Evolutionary conservation across 2,113 vertebrate species (phyloP).

Genomic region (Hemiscyllium ocellatum): DNA sequence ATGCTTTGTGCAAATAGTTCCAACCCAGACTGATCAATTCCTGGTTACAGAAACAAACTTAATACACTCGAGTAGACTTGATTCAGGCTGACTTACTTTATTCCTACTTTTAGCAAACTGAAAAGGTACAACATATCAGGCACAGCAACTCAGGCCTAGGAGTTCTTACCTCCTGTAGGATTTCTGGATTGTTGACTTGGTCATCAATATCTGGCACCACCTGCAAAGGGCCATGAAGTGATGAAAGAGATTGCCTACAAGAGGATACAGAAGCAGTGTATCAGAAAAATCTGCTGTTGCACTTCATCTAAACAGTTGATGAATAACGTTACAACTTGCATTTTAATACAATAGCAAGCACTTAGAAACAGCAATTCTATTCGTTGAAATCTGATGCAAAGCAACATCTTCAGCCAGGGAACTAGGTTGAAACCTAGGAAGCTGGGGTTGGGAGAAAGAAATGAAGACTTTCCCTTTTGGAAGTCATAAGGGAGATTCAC

Average conservation of each 20-base stretch:
- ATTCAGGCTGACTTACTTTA: not conserved
- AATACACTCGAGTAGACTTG: not conserved
- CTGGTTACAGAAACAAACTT: not conserved
- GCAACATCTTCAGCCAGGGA: not conserved
- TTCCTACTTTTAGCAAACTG: not conserved
- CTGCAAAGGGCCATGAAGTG: constrained; percentile 87
- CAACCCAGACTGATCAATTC: not conserved
- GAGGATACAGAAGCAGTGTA: not conserved
- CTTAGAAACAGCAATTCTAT: not conserved
- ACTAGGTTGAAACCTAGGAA: not conserved
- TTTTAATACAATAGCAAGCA: not conserved
- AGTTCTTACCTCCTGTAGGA: constrained; percentile 76
- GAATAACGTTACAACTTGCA: not conserved
- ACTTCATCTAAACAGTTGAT: not conserved
- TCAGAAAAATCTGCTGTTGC: not conserved
- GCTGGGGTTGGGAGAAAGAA: too few relatives aligned
- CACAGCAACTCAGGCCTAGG: not conserved
- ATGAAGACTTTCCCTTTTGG: not conserved
- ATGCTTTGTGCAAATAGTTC: not conserved
- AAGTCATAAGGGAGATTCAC: not conserved
- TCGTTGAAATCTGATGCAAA: not conserved
- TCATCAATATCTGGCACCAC: constrained; percentile 97
- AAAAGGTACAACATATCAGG: not conserved
- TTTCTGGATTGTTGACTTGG: constrained; percentile 81
- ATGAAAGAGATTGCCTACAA: constrained; percentile 88